Conservation (phyloP, 2,113 vertebrate genomes). For the Synodontis membranacea region DNA sequence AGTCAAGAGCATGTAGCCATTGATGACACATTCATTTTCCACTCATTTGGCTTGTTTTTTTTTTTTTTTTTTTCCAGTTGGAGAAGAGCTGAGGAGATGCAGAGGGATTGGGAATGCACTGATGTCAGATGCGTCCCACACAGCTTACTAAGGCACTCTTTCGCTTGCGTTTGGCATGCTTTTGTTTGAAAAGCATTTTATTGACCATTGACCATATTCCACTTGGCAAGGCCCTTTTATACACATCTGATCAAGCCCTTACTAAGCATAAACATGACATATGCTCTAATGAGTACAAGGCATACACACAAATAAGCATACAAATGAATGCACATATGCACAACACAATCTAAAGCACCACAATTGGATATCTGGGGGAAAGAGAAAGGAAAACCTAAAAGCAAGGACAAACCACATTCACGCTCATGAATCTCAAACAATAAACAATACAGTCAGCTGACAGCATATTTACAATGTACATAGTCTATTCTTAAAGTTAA, state of each 20-base stretch:
- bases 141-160: conserved; percentile 48
- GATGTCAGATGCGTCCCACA: conserved; percentile 54
- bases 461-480: neutral
- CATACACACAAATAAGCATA: conserved; percentile 21
- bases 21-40: conserved; percentile 51
- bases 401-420: conserved; percentile 1
- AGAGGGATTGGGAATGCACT: conserved; percentile 34
- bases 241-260: conserved; percentile 23
- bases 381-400: neutral
- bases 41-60: conserved; percentile 56
- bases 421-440: neutral
- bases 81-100: conserved; percentile 40
- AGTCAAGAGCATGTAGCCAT: conserved; percentile 50
- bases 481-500: neutral
- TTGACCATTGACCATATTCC: conserved; percentile 52
- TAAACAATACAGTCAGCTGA: conserved; percentile 9
- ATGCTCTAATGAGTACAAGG: conserved; percentile 27
- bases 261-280: conserved; percentile 4
- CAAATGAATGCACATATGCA: neutral
- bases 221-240: conserved; percentile 56
- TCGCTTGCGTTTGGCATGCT: conserved; percentile 45
- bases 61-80: conserved; percentile 4
- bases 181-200: conserved; percentile 58
- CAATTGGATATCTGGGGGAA: neutral
- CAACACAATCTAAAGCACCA: neutral